phyloP scores from a whole-genome alignment of 2,888 invertebrate genomes.

The Hybos culiciformis region DNA sequence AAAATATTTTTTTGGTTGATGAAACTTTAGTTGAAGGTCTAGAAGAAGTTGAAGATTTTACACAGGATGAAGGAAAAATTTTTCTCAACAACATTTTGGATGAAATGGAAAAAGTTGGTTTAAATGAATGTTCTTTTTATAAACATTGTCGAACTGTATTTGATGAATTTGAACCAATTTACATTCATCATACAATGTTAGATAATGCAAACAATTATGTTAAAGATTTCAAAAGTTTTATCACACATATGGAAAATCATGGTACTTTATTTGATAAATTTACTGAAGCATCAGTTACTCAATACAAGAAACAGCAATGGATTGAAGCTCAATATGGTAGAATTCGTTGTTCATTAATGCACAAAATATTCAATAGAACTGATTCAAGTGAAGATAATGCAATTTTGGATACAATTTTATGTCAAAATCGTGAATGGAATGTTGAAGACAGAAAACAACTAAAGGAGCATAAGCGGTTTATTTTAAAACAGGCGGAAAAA shows the following conservation, averaged over 20 bases:
- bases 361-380: slow-evolving; percentile 27
- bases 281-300: slow-evolving; percentile 23
- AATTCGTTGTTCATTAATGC: slow-evolving; percentile 30
- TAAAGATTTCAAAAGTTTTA: slow-evolving; percentile 24
- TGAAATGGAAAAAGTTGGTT: slow-evolving; percentile 26
- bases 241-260: slow-evolving; percentile 29
- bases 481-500: slow-evolving; percentile 33
- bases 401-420: slow-evolving; percentile 28
- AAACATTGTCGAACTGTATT: slow-evolving; percentile 27
- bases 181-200: slow-evolving; percentile 29
- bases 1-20: slow-evolving; percentile 21
- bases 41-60: slow-evolving; percentile 20
- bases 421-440: slow-evolving; percentile 28
- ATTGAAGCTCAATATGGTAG: slow-evolving; percentile 32
- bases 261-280: slow-evolving; percentile 27
- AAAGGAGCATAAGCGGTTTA: slow-evolving; percentile 33
- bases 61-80: slow-evolving; percentile 20
- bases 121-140: slow-evolving; percentile 26
- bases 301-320: slow-evolving; percentile 30
- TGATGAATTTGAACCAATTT: slow-evolving; percentile 30
- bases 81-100: slow-evolving; percentile 28
- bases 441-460: slow-evolving; percentile 27
- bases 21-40: slow-evolving; percentile 23
- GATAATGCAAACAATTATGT: slow-evolving; percentile 27
- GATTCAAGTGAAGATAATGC: slow-evolving; percentile 26